Evolutionary conservation across 2,888 invertebrate species (phyloP), one percentile per base, ranked within the genome.

Genomic region (Monoplex corrugatus): DNA sequence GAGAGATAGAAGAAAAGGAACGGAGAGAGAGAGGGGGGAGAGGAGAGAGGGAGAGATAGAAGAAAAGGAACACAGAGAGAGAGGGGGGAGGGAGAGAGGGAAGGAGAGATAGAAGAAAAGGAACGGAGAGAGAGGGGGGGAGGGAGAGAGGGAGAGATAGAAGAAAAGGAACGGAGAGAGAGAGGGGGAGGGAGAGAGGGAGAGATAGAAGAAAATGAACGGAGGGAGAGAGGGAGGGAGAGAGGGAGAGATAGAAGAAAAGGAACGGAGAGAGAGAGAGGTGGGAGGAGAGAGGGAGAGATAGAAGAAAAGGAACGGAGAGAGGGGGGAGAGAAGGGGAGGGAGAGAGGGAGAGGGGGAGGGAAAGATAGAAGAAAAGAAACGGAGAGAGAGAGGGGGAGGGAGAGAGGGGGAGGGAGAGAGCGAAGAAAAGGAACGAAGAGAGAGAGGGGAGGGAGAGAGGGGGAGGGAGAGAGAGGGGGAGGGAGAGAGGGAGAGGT

Each of bases 401-500:
- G 68, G n/a, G 68, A 68, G 68, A 68, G 68, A 68, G 1, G n/a
- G 68, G n/a, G 68, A 68, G 68, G n/a, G 68, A 68, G 68, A 68
- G 68, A 63, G 68, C 23, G 68, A 68, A n/a, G n/a, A n/a, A 68
- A 0, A 68, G 68, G n/a, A n/a, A 68, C 0, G n/a, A n/a, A 68
- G 68, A 68, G 2, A 68, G 68, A 68, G 68, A 68, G 2, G n/a
- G 68, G n/a, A n/a, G n/a, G 68, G n/a, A 0, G 23, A 23, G 63
- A 68, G 63, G 28, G 63, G 28, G 63, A 68, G 63, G 28, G 10
- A 68, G 10, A 68, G 10, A 68, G 63, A 68, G 63, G 28, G 63
- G 28, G 63, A 68, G 10, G 28, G 23, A 68, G 63, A 68, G 10
- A 68, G 63, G 28, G 63, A 68, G 63, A 68, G 10, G 28, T 19